Conservation (phyloP, 2,797 vertebrate genomes). For the Antennarius maculatus region DNA sequence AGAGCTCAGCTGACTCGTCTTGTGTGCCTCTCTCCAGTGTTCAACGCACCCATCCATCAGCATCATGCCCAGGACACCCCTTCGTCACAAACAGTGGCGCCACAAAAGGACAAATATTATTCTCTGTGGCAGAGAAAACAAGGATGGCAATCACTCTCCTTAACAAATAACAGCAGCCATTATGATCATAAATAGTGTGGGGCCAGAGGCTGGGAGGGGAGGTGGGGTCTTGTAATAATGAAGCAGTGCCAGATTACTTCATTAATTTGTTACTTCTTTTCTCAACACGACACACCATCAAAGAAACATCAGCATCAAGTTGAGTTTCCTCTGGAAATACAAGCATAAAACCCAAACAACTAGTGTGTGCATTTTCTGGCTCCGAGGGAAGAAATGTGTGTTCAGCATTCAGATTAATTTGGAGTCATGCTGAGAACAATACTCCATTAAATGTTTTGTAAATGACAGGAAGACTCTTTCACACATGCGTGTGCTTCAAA, state of each 20-base stretch:
- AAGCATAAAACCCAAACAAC: no score
- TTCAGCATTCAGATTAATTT: constrained; percentile 74
- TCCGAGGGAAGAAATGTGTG: constrained; percentile 28
- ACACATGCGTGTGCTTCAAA: no score
- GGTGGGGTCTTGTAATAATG: constrained; percentile 54
- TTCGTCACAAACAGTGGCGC: constrained; percentile 49
- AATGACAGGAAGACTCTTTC: constrained; percentile 33
- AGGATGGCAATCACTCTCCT: constrained; percentile 69
- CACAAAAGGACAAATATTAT: constrained; percentile 64
- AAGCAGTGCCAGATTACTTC: constrained; percentile 43
- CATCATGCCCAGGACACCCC: constrained; percentile 52
- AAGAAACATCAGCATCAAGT: constrained; percentile 37
- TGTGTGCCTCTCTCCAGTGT: constrained; percentile 46
- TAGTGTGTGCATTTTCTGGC: neutral
- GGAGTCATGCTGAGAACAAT: constrained; percentile 67
- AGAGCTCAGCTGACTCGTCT: constrained; percentile 77
- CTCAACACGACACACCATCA: constrained; percentile 22
- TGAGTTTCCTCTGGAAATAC: no score
- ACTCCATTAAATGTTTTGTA: constrained; percentile 67
- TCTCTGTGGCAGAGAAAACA: constrained; percentile 63
- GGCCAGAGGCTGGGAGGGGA: constrained; percentile 62
- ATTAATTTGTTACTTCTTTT: constrained; percentile 23
- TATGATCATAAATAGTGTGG: constrained; percentile 72
- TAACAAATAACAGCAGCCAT: constrained; percentile 73
- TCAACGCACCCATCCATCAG: constrained; percentile 73